Evolutionary conservation across 2,113 vertebrate genomes (phyloP), one percentile per base, ranked within the genome.

Genomic region (Erythrocercus mccallii): DNA sequence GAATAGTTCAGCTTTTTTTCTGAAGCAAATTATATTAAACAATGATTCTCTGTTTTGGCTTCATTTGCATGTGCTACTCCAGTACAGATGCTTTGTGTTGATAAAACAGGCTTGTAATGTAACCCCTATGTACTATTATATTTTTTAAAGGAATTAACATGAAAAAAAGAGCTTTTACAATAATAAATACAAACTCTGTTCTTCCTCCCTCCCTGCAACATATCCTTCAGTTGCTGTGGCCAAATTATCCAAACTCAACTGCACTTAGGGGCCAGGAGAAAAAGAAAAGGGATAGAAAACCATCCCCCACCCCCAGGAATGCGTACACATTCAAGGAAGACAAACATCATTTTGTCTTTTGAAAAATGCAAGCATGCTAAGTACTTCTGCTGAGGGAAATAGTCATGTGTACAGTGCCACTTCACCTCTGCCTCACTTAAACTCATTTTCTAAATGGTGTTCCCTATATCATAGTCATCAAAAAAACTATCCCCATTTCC

Each of bases 291-390:
- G 64, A 92, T 90, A 88, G 54, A 88, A 94, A 92, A 74, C 94
- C 95, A 92, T 94, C 95, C 95, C 82, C 90, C 94, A 89, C 44
- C 85, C 92, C 42, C 70, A 97, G 91, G 96, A 97, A 97, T 97
- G 95, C 15, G 7, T 69, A 56, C 86, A 93, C 96, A 94, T 92
- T 92, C 80, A 96, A 91, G 82, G 60, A 93, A 97, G 92, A 97
- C 96, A 97, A 96, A 96, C 86, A 91, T 95, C 93, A 97, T 96
- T 97, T 89, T 97, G 94, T 97, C 90, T 95, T 96, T 78, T 83
- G 88, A 93, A 93, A 97, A 95, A 95, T 72, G 64, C 90, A 94
- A 96, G 81, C 80, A 89, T 82, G 79, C 94, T 89, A 97, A 95
- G 77, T 96, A 80, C 91, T 97, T 89, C 90, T 93, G 82, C 82